Evolutionary conservation across 2,888 invertebrate species (phyloP).

Genomic region (Drosophila cognata): DNA sequence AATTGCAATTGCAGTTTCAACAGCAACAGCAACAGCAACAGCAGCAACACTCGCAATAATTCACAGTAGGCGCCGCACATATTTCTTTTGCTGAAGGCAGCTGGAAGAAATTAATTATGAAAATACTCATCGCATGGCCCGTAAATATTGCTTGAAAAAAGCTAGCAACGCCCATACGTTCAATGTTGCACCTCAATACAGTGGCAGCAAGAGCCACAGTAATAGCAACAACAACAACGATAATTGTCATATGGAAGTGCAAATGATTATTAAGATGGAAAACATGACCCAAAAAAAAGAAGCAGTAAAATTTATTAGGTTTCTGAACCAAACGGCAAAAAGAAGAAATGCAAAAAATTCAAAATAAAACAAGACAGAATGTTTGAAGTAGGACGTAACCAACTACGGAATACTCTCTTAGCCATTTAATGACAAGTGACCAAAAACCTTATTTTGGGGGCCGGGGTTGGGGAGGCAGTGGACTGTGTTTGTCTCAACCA

Average conservation of each 20-base stretch:
- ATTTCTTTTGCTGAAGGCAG: constrained; percentile 46
- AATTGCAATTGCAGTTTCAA: constrained; percentile 14
- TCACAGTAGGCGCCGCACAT: constrained; percentile 54
- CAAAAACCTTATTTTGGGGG: not conserved
- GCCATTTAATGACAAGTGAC: not conserved
- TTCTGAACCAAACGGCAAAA: constrained; percentile 21
- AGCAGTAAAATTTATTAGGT: constrained; percentile 45
- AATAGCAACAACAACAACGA: constrained; percentile 3
- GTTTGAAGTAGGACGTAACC: not conserved
- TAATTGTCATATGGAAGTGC: constrained; percentile 45
- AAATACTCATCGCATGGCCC: constrained; percentile 62
- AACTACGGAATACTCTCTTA: not conserved
- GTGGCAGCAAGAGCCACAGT: constrained; percentile 2
- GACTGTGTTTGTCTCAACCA: too few species aligned
- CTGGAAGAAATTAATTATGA: constrained; percentile 74
- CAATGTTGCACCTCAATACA: constrained; percentile 24
- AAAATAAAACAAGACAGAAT: not conserved
- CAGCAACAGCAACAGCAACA: not conserved
- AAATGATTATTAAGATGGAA: constrained; percentile 45
- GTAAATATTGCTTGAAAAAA: constrained; percentile 47
- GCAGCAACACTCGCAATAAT: constrained; percentile 48
- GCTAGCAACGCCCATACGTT: constrained; percentile 27
- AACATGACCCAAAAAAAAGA: constrained; percentile 41
- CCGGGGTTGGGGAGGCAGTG: too few species aligned
- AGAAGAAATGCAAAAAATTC: not conserved